Base-by-base conservation (phyloP, 2,797 vertebrate genomes). In the Cirrhinus mrigala region DNA sequence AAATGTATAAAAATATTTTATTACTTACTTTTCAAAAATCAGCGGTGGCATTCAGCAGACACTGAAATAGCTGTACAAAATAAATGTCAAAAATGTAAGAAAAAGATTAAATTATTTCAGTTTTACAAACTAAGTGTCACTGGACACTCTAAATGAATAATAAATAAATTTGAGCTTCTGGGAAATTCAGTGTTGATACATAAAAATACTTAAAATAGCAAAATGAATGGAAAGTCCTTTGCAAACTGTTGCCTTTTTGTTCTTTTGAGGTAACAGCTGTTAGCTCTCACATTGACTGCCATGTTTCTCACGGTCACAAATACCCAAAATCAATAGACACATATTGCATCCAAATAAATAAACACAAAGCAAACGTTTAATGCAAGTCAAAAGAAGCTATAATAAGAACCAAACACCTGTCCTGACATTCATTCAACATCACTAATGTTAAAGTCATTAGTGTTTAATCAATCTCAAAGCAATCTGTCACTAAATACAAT, bases 261-360 rank as follows among this genome's bases (percentile, higher is more conserved):
- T 20, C 29, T 18, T 79, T n/a, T 18, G 8, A 46, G 56, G 68
- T 60, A 80, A 85, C 84, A 85, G 84, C 84, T 85, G 84, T 85
- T 85, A 80, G 44, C 69, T 29, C 29, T 54, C 20, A 44, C 75
- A 29, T 1, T 40, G 74, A 52, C 68, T 56, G 16, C 46, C 46
- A 66, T 76, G 22, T 66, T 48, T 77, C 29, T 46, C 18, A n/a
- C 40, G 6, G 24, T 60, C 22, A 79, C 48, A 58, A 27, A 73
- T 73, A 52, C 40, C 9, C 29, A 22, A 76, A 69, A 18, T 24
- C 33, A 80, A n/a, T 16, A n/a, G 52, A 69, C 50, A 46, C 50
- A 48, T 27, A 22, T 11, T 2, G 3, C 24, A 20, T 37, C 15
- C n/a, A 52, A 18, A 77, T 29, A 46, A 33, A 70, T n/a, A 69